Evolutionary conservation across 2,888 invertebrate species (phyloP).

Genomic region (Limnephilus lunatus): DNA sequence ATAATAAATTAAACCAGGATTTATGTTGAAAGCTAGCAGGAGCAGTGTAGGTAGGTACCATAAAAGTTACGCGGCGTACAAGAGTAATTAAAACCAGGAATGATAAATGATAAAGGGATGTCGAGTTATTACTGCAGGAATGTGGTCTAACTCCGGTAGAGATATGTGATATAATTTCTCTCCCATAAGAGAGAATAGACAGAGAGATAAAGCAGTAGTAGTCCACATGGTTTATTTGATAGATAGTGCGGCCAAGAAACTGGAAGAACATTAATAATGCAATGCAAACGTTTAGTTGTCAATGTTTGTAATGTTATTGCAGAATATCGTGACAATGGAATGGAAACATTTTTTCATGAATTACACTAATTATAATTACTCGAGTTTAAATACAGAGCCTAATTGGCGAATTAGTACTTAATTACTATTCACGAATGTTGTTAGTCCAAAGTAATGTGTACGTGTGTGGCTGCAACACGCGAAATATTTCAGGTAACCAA

Average conservation of each 20-base stretch:
- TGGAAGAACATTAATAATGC: background rate
- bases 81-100: conserved; percentile 2
- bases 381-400: background rate
- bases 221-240: background rate
- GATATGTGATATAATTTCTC: conserved; percentile 2
- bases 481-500: background rate
- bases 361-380: background rate
- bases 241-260: background rate
- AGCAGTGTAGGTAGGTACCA: background rate
- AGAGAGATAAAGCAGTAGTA: background rate
- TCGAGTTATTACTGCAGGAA: conserved; percentile 2
- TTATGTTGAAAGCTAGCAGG: background rate
- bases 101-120: conserved; percentile 2
- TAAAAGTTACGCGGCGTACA: background rate
- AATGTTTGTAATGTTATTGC: background rate
- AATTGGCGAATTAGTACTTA: background rate
- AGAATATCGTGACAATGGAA: background rate
- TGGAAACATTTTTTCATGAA: background rate
- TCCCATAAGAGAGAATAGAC: background rate
- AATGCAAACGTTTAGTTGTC: background rate
- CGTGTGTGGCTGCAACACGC: background rate
- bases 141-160: conserved; percentile 2
- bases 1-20: background rate
- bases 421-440: background rate
- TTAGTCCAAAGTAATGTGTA: background rate